phyloP scores from a whole-genome alignment of 2,113 vertebrate genomes.

The Cynopterus brachyotis region DNA sequence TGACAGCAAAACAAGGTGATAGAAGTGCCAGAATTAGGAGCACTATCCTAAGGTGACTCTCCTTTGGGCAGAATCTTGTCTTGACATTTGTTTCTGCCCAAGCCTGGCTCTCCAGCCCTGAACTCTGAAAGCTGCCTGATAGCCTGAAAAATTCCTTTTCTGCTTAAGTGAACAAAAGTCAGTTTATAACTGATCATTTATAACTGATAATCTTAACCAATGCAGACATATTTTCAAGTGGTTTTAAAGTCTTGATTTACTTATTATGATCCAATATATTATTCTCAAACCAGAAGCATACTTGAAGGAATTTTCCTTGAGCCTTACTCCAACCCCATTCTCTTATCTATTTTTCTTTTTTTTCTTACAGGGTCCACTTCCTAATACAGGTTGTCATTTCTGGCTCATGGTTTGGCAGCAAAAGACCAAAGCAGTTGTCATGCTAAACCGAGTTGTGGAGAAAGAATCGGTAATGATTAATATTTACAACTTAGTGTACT shows the following conservation, averaged over 20 bases:
- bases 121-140: background rate
- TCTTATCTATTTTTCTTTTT: slow-evolving; percentile 46
- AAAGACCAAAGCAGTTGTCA: slow-evolving; percentile 95
- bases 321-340: background rate
- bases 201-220: background rate
- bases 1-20: background rate
- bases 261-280: background rate
- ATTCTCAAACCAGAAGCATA: background rate
- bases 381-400: slow-evolving; percentile 97
- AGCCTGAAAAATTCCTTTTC: background rate
- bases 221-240: background rate
- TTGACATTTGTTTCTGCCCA: background rate
- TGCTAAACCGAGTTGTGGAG: slow-evolving; percentile 97
- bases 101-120: background rate
- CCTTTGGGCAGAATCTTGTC: background rate
- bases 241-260: background rate
- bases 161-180: background rate
- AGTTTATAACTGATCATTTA: background rate
- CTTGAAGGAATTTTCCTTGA: background rate
- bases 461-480: slow-evolving; percentile 90
- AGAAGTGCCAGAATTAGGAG: background rate
- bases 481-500: background rate
- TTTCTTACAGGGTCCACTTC: slow-evolving; percentile 91
- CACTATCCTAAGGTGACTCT: background rate
- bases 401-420: slow-evolving; percentile 99